Evolutionary conservation across 2,888 invertebrate species (phyloP).

Genomic region (Melanophora roralis): DNA sequence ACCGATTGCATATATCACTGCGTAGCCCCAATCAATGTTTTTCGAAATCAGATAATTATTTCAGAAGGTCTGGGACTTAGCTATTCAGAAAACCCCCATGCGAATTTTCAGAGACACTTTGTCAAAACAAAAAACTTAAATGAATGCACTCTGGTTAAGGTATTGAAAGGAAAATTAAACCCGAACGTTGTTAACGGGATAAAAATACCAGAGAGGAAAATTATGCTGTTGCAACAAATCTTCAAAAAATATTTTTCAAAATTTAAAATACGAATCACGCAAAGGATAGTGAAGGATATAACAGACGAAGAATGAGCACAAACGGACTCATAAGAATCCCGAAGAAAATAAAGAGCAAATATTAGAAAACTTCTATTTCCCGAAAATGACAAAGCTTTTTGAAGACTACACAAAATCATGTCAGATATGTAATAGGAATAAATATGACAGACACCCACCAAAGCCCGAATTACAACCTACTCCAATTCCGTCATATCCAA

Average conservation of each 20-base stretch:
- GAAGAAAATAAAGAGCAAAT: conserved; percentile 28
- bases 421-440: conserved; percentile 11
- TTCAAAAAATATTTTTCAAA: conserved; percentile 8
- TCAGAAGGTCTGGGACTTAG: neutral
- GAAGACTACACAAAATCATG: conserved; percentile 21
- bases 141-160: neutral
- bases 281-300: neutral
- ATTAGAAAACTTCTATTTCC: conserved; percentile 45
- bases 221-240: neutral
- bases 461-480: conserved; percentile 23
- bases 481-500: conserved; percentile 25
- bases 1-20: neutral
- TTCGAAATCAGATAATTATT: conserved; percentile 5
- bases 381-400: conserved; percentile 29
- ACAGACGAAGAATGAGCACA: conserved; percentile 22
- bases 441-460: conserved; percentile 32
- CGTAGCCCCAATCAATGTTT: neutral
- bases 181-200: neutral
- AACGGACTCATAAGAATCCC: conserved; percentile 20
- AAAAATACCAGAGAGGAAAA: neutral
- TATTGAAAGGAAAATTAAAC: neutral
- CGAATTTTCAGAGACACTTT: neutral
- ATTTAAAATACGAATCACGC: neutral
- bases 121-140: neutral
- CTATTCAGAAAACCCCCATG: neutral